These are phyloP conservation scores for Charaxes varanes DNA, from an alignment of 1,140 invertebrate genomes.

Conservation along the genomic window DNA sequence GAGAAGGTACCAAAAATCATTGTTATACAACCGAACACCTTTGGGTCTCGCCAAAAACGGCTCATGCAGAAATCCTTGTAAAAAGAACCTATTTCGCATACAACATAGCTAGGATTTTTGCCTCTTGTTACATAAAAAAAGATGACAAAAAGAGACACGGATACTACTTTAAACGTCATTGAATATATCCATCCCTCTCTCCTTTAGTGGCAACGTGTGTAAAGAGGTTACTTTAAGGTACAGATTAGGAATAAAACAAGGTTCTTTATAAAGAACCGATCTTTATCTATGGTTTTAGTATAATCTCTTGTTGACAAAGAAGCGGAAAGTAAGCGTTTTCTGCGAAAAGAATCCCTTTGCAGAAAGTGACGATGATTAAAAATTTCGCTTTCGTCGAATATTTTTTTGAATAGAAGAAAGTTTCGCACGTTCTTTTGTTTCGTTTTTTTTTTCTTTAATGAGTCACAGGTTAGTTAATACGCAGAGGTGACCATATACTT, in stretches of 20 bases:
- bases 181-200: no score
- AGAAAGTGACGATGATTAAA: slow-evolving; percentile 22
- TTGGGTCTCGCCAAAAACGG: slow-evolving; percentile 27
- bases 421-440: no score
- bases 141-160: not conserved
- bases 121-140: no score
- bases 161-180: no score
- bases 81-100: slow-evolving; percentile 12
- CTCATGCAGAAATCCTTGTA: slow-evolving; percentile 36
- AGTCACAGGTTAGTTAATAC: no score
- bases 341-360: slow-evolving; percentile 22
- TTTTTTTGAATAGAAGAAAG: no score
- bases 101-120: no score
- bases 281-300: slow-evolving; percentile 44
- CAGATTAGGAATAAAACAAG: slow-evolving; percentile 3
- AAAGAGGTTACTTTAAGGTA: not conserved
- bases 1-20: slow-evolving; percentile 17
- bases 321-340: slow-evolving; percentile 39
- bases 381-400: no score
- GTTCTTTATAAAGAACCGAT: slow-evolving; percentile 12
- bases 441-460: no score
- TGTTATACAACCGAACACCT: slow-evolving; percentile 54
- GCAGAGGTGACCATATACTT: no score
- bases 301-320: slow-evolving; percentile 65
- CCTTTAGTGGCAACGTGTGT: not conserved